A percentile compares a stretch with the other conserved stretches of the same genome.
Conservation (phyloP, 1,140 invertebrate genomes). For the Drosophila leontia region DNA sequence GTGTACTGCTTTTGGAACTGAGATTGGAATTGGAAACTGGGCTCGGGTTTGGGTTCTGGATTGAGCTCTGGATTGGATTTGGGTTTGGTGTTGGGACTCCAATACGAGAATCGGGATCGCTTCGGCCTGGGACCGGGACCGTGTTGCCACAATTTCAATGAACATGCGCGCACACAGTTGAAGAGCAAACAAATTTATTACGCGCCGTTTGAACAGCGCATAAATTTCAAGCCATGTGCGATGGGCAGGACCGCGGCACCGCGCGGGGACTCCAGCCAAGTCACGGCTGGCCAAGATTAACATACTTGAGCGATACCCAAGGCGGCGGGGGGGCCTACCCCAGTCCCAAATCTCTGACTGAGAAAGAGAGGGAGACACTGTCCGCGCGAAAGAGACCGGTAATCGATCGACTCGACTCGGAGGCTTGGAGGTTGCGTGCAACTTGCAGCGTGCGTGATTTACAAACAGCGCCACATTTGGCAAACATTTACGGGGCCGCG, state of each 20-base stretch:
- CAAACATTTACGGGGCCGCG: conserved; percentile 68
- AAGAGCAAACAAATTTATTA: conserved; percentile 84
- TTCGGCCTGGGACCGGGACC: conserved; percentile 3
- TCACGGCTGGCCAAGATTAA: conserved; percentile 74
- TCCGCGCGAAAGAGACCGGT: conserved; percentile 16
- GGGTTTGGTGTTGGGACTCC: conserved; percentile 29
- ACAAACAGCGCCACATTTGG: conserved; percentile 82
- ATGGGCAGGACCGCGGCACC: conserved; percentile 3
- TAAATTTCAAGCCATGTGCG: conserved; percentile 67
- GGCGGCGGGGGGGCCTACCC: conserved; percentile 40
- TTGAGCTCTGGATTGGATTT: conserved; percentile 14
- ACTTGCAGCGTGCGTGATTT: conserved; percentile 75
- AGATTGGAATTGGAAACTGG: conserved; percentile 40
- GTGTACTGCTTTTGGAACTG: conserved; percentile 27
- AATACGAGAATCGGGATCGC: conserved; percentile 30
- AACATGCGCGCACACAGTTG: conserved; percentile 80
- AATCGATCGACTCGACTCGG: conserved; percentile 62
- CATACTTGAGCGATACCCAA: conserved; percentile 57
- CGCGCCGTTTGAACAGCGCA: conserved; percentile 83
- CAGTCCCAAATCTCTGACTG: conserved; percentile 25
- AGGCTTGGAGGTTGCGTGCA: conserved; percentile 53
- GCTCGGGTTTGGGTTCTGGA: conserved; percentile 24
- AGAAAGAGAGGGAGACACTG: conserved; percentile 25
- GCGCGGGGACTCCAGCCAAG: conserved; percentile 33
- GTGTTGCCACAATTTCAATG: conserved; percentile 71